phyloP scores from a whole-genome alignment of 1,140 invertebrate genomes.

The Drosophila setifemur region DNA sequence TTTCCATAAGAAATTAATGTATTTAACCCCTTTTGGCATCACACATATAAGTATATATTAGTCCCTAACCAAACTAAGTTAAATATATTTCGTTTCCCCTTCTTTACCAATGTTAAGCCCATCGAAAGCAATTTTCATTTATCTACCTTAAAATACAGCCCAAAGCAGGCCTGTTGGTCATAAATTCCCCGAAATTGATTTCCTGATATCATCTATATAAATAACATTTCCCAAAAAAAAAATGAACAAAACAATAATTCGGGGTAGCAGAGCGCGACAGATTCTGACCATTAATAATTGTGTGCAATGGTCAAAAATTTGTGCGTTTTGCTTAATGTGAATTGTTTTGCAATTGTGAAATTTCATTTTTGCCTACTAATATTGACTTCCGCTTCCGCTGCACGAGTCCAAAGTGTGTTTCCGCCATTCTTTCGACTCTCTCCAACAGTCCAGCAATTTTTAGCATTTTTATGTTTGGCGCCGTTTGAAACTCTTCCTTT shows the following conservation, averaged over 20 bases:
- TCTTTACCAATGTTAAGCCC: constrained; percentile 11
- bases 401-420: constrained; percentile 58
- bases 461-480: constrained; percentile 43
- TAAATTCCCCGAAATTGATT: constrained; percentile 68
- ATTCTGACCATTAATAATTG: constrained; percentile 70
- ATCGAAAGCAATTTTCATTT: constrained; percentile 35
- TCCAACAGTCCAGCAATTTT: not conserved
- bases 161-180: constrained; percentile 27
- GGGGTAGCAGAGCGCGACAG: constrained; percentile 32
- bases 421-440: constrained; percentile 39
- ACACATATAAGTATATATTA: too few relatives aligned
- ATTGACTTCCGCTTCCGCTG: constrained; percentile 74
- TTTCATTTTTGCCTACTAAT: constrained; percentile 72
- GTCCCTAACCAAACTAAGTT: too few relatives aligned
- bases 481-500: constrained; percentile 6
- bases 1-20: too few relatives aligned
- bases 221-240: constrained; percentile 32
- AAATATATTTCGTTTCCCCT: not conserved
- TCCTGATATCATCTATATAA: constrained; percentile 64
- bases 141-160: constrained; percentile 17
- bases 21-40: too few relatives aligned
- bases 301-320: constrained; percentile 50
- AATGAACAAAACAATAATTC: constrained; percentile 14
- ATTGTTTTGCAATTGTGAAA: constrained; percentile 57
- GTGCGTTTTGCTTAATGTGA: constrained; percentile 51